Percentiles rank a stretch among this genome's conserved stretches.
These are phyloP conservation scores for Magallana ariakensis DNA, from an alignment of 1,140 invertebrate species.

Conservation along the genomic window DNA sequence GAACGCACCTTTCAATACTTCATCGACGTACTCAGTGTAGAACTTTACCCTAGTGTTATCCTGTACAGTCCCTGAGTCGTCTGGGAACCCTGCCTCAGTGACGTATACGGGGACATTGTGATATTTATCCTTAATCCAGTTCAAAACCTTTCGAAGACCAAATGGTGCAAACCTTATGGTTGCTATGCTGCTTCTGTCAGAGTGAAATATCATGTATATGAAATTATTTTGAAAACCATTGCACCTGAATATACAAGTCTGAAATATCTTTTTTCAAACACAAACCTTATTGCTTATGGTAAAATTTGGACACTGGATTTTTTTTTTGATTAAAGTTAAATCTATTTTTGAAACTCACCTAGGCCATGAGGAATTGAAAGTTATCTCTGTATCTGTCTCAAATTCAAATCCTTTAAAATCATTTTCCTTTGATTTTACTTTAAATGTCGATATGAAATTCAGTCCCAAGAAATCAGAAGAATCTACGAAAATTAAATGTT, in stretches of 20 bases:
- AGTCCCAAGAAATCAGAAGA: constrained; percentile 73
- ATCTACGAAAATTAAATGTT: constrained; percentile 62
- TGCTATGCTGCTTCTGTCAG: neutral
- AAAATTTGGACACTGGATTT: no score
- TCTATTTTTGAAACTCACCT: neutral
- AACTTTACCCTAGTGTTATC: constrained; percentile 82
- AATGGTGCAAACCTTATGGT: constrained; percentile 80
- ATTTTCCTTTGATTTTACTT: constrained; percentile 54
- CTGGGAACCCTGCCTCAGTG: constrained; percentile 86
- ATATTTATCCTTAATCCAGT: constrained; percentile 84
- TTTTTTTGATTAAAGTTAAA: no score
- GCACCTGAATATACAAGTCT: no score
- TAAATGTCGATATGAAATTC: constrained; percentile 73
- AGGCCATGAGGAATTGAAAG: neutral
- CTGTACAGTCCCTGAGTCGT: constrained; percentile 79
- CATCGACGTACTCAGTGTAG: constrained; percentile 83
- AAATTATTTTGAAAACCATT: no score
- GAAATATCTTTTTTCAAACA: no score
- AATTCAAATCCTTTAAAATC: neutral
- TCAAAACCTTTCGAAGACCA: constrained; percentile 85
- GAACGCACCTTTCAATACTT: constrained; percentile 81
- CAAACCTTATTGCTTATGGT: no score
- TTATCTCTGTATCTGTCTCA: neutral
- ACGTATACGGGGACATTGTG: constrained; percentile 83
- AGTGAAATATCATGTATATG: neutral